These are phyloP conservation scores for Passer domesticus DNA, from an alignment of 2,113 vertebrate species.

Conservation along the genomic window DNA sequence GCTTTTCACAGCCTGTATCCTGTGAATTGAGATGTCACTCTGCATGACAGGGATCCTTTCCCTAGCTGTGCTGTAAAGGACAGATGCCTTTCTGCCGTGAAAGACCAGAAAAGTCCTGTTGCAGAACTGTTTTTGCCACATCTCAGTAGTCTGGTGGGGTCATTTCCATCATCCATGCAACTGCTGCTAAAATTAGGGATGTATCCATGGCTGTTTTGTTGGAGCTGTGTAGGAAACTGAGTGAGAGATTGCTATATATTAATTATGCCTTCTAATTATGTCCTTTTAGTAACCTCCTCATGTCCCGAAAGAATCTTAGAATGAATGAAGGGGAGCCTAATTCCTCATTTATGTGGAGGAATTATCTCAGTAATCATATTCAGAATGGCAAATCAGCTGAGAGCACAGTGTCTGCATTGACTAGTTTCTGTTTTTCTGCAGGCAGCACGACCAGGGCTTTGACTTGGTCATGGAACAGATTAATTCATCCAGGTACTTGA, in stretches of 20 bases:
- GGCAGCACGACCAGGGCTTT: neutral
- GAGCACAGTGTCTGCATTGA: neutral
- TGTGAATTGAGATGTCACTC: neutral
- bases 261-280: constrained; percentile 17
- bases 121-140: neutral
- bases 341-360: neutral
- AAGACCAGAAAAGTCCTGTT: neutral
- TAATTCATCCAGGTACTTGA: neutral
- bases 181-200: neutral
- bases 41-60: neutral
- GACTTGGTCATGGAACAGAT: neutral
- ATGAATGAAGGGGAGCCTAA: neutral
- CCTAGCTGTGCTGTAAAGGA: constrained; percentile 8
- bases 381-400: neutral
- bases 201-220: neutral
- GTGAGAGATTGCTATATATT: neutral
- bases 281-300: neutral
- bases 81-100: neutral
- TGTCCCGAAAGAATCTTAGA: neutral
- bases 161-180: neutral
- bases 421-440: neutral
- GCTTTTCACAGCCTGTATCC: neutral
- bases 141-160: neutral
- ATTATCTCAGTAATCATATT: neutral
- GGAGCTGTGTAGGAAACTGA: neutral